These are phyloP conservation scores for Philereme vetulata DNA, from an alignment of 2,888 invertebrate species.

Conservation along the genomic window DNA sequence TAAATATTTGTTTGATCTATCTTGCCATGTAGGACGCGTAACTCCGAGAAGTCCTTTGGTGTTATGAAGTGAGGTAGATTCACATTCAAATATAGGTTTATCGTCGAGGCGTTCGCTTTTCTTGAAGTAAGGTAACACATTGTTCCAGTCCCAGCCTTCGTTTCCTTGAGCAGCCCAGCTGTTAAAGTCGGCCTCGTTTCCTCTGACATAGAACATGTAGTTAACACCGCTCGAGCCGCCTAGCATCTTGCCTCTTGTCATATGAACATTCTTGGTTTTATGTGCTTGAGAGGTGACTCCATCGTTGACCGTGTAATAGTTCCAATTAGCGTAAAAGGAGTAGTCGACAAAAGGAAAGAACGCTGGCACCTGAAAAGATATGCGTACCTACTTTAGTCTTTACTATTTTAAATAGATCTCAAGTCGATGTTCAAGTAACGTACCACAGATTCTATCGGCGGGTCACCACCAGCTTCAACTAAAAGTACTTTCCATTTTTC, in stretches of 20 bases:
- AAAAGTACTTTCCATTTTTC: constrained; percentile 1
- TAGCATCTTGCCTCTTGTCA: constrained; percentile 83
- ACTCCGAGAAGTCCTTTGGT: constrained; percentile 38
- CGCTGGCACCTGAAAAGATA: neutral
- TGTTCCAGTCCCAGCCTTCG: constrained; percentile 44
- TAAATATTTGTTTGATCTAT: constrained; percentile 32
- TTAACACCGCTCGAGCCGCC: constrained; percentile 23
- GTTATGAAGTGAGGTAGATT: constrained; percentile 33
- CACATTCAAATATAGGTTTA: constrained; percentile 24
- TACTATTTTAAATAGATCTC: neutral
- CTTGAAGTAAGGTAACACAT: constrained; percentile 43
- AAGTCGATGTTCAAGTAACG: neutral
- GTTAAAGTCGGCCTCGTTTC: constrained; percentile 40
- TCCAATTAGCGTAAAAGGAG: constrained; percentile 41
- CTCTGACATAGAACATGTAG: constrained; percentile 21
- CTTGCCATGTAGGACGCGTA: constrained; percentile 27
- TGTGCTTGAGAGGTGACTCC: constrained; percentile 42
- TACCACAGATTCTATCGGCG: constrained; percentile 7
- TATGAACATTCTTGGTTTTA: constrained; percentile 36
- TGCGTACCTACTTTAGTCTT: neutral
- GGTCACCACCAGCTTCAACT: constrained; percentile 5
- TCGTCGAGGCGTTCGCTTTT: constrained; percentile 45
- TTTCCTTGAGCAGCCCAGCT: constrained; percentile 39
- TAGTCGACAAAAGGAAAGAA: constrained; percentile 7
- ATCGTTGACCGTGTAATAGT: constrained; percentile 41